Base-by-base conservation (phyloP, 2,797 vertebrate genomes). In the Brotula barbata region DNA sequence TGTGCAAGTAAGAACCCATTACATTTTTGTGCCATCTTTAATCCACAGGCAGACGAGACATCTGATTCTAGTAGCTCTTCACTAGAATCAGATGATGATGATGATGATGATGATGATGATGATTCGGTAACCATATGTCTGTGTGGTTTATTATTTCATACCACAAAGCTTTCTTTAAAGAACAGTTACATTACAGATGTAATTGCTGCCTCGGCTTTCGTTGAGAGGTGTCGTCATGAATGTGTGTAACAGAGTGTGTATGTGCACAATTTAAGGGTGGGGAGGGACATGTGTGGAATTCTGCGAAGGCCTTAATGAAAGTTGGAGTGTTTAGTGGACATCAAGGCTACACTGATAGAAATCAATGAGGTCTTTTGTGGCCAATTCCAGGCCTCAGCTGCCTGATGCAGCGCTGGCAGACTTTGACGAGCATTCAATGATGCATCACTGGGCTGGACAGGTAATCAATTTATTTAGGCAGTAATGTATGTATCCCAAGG, bases 401-500 rank as follows among this genome's bases (percentile, higher is more conserved):
- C 60, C 60, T 74, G 68, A 78, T 65, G 68, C 67, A 72, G 72
- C 37, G 64, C 73, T 77, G 70, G 78, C 81, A 81, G 79, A 77
- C 79, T 84, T 86, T 88, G 86, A 89, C 56, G 42, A 79, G 80
- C 76, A 58, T 87, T 88, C 91, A 91, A 91, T 90, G 89, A 80
- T 37, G 58, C 70, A 49, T 85, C 80, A 83, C 73, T 31, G 47
- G 58, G 17, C 50, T 11, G 5, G 87, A 88, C 64, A 75, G 80
- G 67, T 85, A 86, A 90, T 92, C 89, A 75, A 91, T 91, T 90
- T 87, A 86, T 89, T 86, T 85, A 80, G 84, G 82, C 79, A 77
- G 78, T 92, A 91, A 91, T 90, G 85, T 89, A 90, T 89, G 89
- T 89, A 89, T 90, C 89, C 83, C 79, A 71, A 77, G 85, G 82